phyloP scores from a whole-genome alignment of 2,888 invertebrate species.

The Scaptomyza cyrtandrae region DNA sequence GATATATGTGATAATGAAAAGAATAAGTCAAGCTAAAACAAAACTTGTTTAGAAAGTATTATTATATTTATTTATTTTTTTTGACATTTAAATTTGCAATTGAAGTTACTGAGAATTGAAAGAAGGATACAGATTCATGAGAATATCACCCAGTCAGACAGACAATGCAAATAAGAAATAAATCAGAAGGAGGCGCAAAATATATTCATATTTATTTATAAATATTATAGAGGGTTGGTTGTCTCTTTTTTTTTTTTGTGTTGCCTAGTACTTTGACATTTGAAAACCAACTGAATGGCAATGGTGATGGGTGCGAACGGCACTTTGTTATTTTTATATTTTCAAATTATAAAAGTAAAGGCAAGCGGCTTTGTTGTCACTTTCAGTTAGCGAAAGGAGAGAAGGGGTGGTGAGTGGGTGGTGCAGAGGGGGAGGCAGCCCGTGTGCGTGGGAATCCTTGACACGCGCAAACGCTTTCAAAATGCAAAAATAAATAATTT shows the following conservation, averaged over 20 bases:
- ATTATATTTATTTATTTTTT: too few species aligned
- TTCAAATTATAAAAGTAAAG: constrained; percentile 78
- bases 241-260: too few species aligned
- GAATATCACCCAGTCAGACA: not conserved
- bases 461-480: constrained; percentile 76
- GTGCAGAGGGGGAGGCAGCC: constrained; percentile 7
- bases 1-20: not conserved
- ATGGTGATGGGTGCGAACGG: constrained; percentile 48
- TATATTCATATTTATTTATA: constrained; percentile 3
- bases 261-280: constrained; percentile 71
- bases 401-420: not conserved
- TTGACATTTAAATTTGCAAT: not conserved
- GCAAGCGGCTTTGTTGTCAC: constrained; percentile 64
- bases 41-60: not conserved
- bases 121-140: constrained; percentile 1
- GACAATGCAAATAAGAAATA: constrained; percentile 24
- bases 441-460: constrained; percentile 78
- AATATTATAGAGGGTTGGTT: constrained; percentile 10
- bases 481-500: constrained; percentile 81
- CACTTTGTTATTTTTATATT: constrained; percentile 79
- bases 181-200: constrained; percentile 1
- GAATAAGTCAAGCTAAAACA: too few species aligned
- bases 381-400: constrained; percentile 5
- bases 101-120: not conserved
- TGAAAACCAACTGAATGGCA: constrained; percentile 49